A percentile compares a stretch with the other conserved stretches of the same genome.
Conservation (phyloP, 2,888 invertebrate genomes). For the Hoplodrina blanda region DNA sequence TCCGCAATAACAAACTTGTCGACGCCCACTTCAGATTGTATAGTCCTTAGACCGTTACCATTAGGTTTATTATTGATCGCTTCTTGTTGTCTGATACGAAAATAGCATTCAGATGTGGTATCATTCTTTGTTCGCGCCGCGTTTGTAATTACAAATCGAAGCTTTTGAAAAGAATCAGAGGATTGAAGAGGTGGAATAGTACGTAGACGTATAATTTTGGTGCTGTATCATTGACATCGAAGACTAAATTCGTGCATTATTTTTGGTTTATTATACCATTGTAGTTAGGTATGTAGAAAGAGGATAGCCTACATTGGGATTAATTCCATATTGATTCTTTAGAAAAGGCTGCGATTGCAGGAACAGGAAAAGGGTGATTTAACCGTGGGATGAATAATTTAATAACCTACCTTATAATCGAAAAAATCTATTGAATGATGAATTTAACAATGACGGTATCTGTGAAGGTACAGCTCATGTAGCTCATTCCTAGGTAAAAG, state of each 20-base stretch:
- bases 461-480: too few species aligned
- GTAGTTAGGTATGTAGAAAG: background rate
- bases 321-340: background rate
- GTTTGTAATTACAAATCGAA: constrained; percentile 70
- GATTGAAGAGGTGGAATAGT: constrained; percentile 62
- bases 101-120: constrained; percentile 35
- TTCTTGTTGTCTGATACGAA: constrained; percentile 21
- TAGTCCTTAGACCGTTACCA: constrained; percentile 11
- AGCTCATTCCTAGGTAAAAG: too few species aligned
- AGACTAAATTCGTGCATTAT: constrained; percentile 37
- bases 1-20: constrained; percentile 40
- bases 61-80: constrained; percentile 36
- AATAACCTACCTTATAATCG: too few species aligned
- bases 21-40: background rate
- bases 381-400: background rate
- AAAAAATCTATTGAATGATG: too few species aligned
- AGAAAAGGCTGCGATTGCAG: background rate
- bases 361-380: background rate
- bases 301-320: background rate
- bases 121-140: constrained; percentile 72
- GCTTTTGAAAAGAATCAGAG: constrained; percentile 66
- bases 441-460: too few species aligned
- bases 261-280: constrained; percentile 30
- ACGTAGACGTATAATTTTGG: constrained; percentile 65
- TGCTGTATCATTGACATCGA: constrained; percentile 46